Conservation (phyloP, 2,888 invertebrate species). For the Oscheius sp. region DNA sequence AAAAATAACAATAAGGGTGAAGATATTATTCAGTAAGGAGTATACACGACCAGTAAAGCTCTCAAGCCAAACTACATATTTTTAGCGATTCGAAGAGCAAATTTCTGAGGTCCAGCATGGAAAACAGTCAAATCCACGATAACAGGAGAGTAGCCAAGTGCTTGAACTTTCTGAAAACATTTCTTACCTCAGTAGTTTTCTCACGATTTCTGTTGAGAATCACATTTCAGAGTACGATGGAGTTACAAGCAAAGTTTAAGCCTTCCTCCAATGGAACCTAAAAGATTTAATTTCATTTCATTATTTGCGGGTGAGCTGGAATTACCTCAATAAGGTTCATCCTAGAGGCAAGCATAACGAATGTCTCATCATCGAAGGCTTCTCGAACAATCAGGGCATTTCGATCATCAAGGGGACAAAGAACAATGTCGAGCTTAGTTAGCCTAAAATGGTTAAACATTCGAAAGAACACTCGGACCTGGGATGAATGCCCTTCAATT, state of each 20-base stretch:
- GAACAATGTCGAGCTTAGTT: constrained; percentile 19
- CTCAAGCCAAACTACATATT: neutral
- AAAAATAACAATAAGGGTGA: neutral
- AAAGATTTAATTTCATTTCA: neutral
- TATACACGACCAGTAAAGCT: no score
- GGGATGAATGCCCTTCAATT: neutral
- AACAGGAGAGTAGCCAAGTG: neutral
- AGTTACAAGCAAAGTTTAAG: constrained; percentile 15
- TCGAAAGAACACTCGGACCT: neutral
- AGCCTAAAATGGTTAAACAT: neutral
- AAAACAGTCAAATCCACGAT: constrained; percentile 10
- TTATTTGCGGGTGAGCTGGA: neutral
- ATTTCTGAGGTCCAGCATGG: constrained; percentile 9
- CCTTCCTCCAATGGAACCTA: constrained; percentile 24
- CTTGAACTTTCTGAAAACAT: neutral
- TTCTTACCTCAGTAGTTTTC: neutral
- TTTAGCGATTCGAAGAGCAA: constrained; percentile 13
- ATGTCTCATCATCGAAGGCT: constrained; percentile 17
- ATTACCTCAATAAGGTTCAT: constrained; percentile 17
- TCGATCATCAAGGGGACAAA: constrained; percentile 14
- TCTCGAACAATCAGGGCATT: constrained; percentile 19
- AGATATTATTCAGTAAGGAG: neutral
- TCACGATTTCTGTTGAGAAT: neutral
- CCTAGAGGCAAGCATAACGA: neutral
- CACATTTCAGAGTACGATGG: constrained; percentile 13